These are phyloP conservation scores for Spodoptera frugiperda DNA, from an alignment of 1,140 invertebrate genomes.

Conservation along the genomic window DNA sequence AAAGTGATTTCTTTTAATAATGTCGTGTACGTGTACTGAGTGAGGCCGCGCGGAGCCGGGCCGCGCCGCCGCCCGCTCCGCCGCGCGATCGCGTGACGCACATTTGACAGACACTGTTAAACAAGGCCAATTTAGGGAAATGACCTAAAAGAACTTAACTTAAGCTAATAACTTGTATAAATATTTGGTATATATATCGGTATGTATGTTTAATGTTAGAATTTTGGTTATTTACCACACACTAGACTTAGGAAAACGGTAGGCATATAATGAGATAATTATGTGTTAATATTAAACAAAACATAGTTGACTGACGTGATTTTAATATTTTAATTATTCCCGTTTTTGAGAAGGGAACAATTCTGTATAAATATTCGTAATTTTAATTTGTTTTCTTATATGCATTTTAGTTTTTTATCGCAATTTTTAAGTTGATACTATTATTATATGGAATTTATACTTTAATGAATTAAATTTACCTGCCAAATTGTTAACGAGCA, in stretches of 20 bases:
- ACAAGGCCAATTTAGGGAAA: slow-evolving; percentile 82
- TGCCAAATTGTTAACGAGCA: slow-evolving; percentile 84
- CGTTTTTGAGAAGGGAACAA: slow-evolving; percentile 77
- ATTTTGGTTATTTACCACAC: slow-evolving; percentile 85
- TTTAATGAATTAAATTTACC: slow-evolving; percentile 82
- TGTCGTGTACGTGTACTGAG: slow-evolving; percentile 52
- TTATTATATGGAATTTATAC: slow-evolving; percentile 74
- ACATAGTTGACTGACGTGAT: slow-evolving; percentile 84
- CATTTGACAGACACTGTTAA: slow-evolving; percentile 80
- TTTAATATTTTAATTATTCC: slow-evolving; percentile 78
- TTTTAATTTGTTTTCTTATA: slow-evolving; percentile 82
- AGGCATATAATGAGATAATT: slow-evolving; percentile 83
- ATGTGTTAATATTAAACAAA: slow-evolving; percentile 85
- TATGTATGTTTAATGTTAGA: slow-evolving; percentile 86
- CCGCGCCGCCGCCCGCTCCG: slow-evolving; percentile 41
- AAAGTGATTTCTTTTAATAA: slow-evolving; percentile 83
- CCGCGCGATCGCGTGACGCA: slow-evolving; percentile 55
- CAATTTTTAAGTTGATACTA: slow-evolving; percentile 79
- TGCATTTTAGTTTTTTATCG: slow-evolving; percentile 83
- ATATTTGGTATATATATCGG: slow-evolving; percentile 85
- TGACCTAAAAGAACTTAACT: slow-evolving; percentile 84
- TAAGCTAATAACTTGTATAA: slow-evolving; percentile 86
- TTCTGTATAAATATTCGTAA: slow-evolving; percentile 84
- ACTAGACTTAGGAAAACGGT: slow-evolving; percentile 84
- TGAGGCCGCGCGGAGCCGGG: slow-evolving; percentile 36